Percentiles rank a stretch among this genome's conserved stretches.
Conservation (phyloP, 2,888 invertebrate species). For the Drosophila cognata region DNA sequence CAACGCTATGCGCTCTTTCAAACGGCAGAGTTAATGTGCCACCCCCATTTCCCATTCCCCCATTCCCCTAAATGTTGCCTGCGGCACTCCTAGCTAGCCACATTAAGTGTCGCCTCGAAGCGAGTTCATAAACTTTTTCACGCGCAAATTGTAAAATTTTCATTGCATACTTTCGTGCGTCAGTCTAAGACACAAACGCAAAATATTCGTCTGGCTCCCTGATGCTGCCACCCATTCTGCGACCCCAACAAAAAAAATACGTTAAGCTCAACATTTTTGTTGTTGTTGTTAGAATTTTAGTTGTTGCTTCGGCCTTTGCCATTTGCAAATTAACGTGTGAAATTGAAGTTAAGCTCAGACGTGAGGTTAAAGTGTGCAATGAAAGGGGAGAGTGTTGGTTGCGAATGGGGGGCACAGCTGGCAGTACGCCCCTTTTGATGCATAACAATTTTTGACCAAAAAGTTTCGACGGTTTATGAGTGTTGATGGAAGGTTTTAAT, state of each 20-base stretch:
- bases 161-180: constrained; percentile 70
- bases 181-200: constrained; percentile 46
- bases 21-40: constrained; percentile 10
- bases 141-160: constrained; percentile 75
- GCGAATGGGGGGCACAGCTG: neutral
- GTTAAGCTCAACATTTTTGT: constrained; percentile 32
- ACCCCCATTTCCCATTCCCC: neutral
- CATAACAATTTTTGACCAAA: constrained; percentile 40
- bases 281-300: constrained; percentile 9
- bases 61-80: neutral
- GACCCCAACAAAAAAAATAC: constrained; percentile 29
- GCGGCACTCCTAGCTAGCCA: constrained; percentile 7
- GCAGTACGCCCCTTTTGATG: constrained; percentile 8
- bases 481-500: constrained; percentile 59
- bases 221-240: neutral
- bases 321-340: constrained; percentile 73
- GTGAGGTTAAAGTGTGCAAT: constrained; percentile 3
- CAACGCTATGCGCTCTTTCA: constrained; percentile 36
- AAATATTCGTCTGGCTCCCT: constrained; percentile 24
- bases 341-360: constrained; percentile 45
- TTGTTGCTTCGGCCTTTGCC: constrained; percentile 33
- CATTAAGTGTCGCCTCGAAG: constrained; percentile 66
- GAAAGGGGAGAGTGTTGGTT: neutral
- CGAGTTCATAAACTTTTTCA: constrained; percentile 70
- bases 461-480: constrained; percentile 42